Evolutionary conservation across 1,140 invertebrate species (phyloP).

Genomic region (Sycophaga agraensis): DNA sequence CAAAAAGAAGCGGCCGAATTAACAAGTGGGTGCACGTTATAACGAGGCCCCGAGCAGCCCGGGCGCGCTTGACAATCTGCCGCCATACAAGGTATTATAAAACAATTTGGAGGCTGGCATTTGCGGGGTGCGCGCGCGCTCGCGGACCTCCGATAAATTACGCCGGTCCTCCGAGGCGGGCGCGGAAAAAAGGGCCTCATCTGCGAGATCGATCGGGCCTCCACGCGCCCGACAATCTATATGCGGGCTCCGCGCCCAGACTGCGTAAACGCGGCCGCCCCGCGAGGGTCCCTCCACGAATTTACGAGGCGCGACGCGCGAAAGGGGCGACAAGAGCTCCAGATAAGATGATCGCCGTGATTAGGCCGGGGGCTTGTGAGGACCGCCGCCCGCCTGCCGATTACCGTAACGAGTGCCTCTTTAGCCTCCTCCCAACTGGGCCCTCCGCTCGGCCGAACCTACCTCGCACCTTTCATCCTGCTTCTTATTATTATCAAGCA

Average conservation of each 20-base stretch:
- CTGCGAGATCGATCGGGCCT: no score
- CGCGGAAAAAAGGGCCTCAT: background rate
- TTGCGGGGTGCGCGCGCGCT: background rate
- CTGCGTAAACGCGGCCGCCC: background rate
- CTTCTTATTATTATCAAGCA: constrained; percentile 5
- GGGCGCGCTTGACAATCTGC: constrained; percentile 7
- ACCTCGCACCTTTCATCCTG: background rate
- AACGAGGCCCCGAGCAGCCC: background rate
- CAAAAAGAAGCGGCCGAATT: no score
- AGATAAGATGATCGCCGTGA: constrained; percentile 24
- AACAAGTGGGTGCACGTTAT: no score
- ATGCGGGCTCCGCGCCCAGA: no score
- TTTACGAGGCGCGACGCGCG: constrained; percentile 17
- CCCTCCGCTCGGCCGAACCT: background rate
- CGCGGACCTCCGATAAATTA: constrained; percentile 13
- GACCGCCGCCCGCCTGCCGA: background rate
- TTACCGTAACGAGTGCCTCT: constrained; percentile 26
- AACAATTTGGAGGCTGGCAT: constrained; percentile 27
- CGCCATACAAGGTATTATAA: constrained; percentile 23
- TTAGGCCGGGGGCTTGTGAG: constrained; percentile 11
- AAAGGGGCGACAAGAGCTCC: background rate
- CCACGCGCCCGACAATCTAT: no score
- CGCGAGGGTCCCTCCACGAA: constrained; percentile 21
- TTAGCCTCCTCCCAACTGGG: constrained; percentile 1
- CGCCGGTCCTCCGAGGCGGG: no score